These are phyloP conservation scores for Bombycilla garrulus DNA, from an alignment of 2,113 vertebrate species.

Conservation along the genomic window DNA sequence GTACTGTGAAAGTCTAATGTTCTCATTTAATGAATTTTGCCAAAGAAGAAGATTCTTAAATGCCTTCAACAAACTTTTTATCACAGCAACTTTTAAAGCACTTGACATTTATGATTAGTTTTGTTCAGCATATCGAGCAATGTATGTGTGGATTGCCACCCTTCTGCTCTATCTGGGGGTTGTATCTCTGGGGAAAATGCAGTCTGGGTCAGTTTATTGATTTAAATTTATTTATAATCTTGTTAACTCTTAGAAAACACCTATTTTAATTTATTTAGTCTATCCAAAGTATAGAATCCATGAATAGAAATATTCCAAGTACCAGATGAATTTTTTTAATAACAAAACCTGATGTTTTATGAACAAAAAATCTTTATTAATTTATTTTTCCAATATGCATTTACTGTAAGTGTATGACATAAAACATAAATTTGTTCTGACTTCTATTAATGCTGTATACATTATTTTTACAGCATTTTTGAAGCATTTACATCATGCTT, in stretches of 20 bases:
- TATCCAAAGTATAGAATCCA: neutral
- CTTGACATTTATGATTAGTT: neutral
- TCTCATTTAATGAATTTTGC: slow-evolving; percentile 26
- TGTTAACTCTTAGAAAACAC: neutral
- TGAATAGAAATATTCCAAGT: neutral
- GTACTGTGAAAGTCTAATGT: neutral
- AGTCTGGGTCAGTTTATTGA: neutral
- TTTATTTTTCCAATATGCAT: neutral
- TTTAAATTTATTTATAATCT: neutral
- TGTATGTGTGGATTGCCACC: neutral
- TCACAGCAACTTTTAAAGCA: neutral
- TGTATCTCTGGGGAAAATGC: neutral
- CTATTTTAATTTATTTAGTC: neutral
- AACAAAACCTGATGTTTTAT: neutral
- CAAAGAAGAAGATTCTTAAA: neutral
- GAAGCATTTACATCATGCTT: neutral
- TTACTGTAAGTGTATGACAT: neutral
- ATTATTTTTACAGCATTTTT: neutral
- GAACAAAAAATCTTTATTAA: neutral
- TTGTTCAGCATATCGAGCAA: neutral
- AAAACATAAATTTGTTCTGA: neutral
- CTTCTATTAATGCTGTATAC: neutral
- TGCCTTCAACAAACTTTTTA: neutral
- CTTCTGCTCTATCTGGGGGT: neutral
- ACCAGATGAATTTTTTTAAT: neutral